Evolutionary conservation across 2,888 invertebrate genomes (phyloP), one percentile per base, ranked within the genome.

Genomic region (Athalia rosae): DNA sequence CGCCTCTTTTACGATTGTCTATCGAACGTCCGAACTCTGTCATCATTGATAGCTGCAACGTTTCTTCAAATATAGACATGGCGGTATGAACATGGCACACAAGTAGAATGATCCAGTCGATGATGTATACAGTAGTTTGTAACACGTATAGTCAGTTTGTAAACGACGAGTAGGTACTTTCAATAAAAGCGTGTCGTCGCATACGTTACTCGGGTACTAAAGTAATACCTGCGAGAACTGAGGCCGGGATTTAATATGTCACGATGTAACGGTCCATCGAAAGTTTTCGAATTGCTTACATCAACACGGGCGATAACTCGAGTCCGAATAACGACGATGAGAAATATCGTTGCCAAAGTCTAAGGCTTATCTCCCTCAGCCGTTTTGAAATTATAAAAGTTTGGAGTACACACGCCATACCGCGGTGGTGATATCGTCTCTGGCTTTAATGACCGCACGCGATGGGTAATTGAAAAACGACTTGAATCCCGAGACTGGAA

Each of bases 221-320:
- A 56, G 58, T 71, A 71, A 56, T 43, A n/a, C n/a, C n/a, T n/a
- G 71, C 58, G 45, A 43, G 53, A n/a, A 43, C 58, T 71, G n/a
- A 58, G 58, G 67, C 43, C 13, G 9, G 56, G 71, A 71, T 71
- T 71, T 71, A 71, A 71, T 71, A 71, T 45, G 58, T 71, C 56
- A 56, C 56, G 71, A 58, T 43, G 41, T 41, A 13, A 58, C 67
- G 67, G 58, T 71, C 58, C 58, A 58, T 71, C 56, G 71, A 71
- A 71, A 71, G 58, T 71, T 71, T 43, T 28, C 28, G n/a, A 45
- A 71, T 71, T 43, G 71, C 71, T 58, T 13, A 4, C 50, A 71
- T 71, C 58, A 58, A 58, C 13, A 58, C 13, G 41, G 71, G 58
- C 28, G 58, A 71, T 71, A 71, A 58, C 45, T 56, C 4, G 8